Evolutionary conservation across 2,113 vertebrate species (phyloP).

Genomic region (Manacus vitellinus): DNA sequence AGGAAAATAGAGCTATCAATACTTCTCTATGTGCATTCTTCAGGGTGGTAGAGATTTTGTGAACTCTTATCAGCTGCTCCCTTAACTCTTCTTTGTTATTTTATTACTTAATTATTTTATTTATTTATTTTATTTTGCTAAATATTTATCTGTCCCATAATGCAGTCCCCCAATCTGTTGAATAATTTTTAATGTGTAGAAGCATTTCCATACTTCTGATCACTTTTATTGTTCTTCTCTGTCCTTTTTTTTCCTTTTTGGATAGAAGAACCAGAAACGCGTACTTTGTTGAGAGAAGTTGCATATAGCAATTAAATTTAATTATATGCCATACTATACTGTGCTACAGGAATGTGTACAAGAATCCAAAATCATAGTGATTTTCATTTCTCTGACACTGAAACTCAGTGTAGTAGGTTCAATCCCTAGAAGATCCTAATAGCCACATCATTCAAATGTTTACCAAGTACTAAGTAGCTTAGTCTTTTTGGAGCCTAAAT

Average conservation of each 20-base stretch:
- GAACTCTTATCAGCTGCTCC: background rate
- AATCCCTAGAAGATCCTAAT: background rate
- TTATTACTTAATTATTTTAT: background rate
- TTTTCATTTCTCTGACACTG: conserved; percentile 5
- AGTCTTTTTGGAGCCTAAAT: background rate
- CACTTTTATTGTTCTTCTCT: background rate
- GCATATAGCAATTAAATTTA: conserved; percentile 74
- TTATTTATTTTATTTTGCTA: background rate
- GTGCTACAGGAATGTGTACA: conserved; percentile 61
- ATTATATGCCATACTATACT: conserved; percentile 59
- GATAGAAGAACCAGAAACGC: background rate
- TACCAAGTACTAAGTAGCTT: background rate
- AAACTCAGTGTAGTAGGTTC: background rate
- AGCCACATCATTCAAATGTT: background rate
- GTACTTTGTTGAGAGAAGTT: conserved; percentile 15
- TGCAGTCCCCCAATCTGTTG: background rate
- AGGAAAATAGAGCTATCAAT: background rate
- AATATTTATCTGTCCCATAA: background rate
- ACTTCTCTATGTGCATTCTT: background rate
- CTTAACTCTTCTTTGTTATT: background rate
- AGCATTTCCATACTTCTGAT: background rate
- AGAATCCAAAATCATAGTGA: conserved; percentile 69
- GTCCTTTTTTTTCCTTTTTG: background rate
- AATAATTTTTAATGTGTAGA: background rate
- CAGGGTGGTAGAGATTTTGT: background rate